These are phyloP conservation scores for Dysdera silvatica DNA, from an alignment of 1,140 invertebrate species.

Conservation along the genomic window DNA sequence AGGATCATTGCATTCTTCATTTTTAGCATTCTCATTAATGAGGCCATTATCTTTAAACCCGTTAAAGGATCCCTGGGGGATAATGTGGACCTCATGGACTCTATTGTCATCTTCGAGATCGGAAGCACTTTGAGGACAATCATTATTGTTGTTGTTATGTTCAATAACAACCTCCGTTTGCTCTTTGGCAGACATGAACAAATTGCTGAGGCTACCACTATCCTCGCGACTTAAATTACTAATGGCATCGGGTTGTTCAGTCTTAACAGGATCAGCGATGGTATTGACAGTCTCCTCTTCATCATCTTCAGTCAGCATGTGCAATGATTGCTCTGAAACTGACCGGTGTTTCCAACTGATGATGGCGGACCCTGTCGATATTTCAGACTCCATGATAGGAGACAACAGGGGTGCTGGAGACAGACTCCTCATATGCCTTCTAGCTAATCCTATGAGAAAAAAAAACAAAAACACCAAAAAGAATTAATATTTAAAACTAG, in stretches of 20 bases:
- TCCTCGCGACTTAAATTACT: slow-evolving; percentile 17
- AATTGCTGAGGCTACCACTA: slow-evolving; percentile 25
- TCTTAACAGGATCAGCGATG: slow-evolving; percentile 5
- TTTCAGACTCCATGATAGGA: slow-evolving; percentile 25
- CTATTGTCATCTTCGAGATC: slow-evolving; percentile 15
- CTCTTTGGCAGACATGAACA: slow-evolving; percentile 22
- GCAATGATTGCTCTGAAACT: slow-evolving; percentile 24
- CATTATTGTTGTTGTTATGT: slow-evolving; percentile 11
- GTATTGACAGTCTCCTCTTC: not conserved
- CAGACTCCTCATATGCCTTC: slow-evolving; percentile 13
- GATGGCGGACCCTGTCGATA: slow-evolving; percentile 22
- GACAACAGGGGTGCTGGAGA: slow-evolving; percentile 22
- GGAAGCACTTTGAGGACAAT: too few relatives aligned
- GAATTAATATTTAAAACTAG: too few relatives aligned
- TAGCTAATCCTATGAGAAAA: not conserved
- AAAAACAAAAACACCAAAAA: too few relatives aligned
- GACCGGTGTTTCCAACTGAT: slow-evolving; percentile 27
- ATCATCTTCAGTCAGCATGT: slow-evolving; percentile 21
- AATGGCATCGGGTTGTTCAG: not conserved
- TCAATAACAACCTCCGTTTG: slow-evolving; percentile 6
- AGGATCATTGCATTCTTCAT: not conserved
- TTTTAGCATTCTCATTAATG: slow-evolving; percentile 8
- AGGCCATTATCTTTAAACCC: not conserved
- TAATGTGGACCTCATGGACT: slow-evolving; percentile 20
- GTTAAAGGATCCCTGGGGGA: slow-evolving; percentile 2